Conservation (phyloP, 2,113 vertebrate genomes). For the Scopus umbretta region DNA sequence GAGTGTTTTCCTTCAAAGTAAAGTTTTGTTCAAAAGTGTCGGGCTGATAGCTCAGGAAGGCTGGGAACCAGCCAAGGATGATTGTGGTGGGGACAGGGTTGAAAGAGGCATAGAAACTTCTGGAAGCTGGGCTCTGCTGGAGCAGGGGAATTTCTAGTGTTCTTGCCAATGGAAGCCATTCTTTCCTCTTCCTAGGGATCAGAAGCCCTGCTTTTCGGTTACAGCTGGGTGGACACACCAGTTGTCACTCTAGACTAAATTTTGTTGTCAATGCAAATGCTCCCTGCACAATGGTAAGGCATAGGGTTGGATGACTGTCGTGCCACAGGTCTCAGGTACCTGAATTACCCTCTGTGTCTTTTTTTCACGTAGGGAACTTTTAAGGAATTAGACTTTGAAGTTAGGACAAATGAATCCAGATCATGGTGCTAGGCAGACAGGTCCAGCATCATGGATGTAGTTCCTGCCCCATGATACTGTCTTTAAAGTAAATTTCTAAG, state of each 20-base stretch:
- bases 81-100: background rate
- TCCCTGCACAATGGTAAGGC: background rate
- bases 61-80: background rate
- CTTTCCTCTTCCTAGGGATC: background rate
- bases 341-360: background rate
- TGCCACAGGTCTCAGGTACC: background rate
- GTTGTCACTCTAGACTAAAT: background rate
- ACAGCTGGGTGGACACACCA: background rate
- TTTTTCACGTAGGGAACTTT: background rate
- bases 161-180: background rate
- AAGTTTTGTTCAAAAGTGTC: background rate
- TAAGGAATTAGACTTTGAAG: background rate
- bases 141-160: rapidly evolving
- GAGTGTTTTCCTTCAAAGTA: background rate
- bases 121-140: background rate
- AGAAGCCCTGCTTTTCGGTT: background rate
- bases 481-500: background rate
- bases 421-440: background rate
- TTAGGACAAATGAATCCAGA: background rate
- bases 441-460: background rate
- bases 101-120: background rate
- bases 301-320: background rate
- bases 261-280: background rate
- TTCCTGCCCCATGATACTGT: background rate
- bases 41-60: background rate